A percentile compares a stretch with the other conserved stretches of the same genome.
Evolutionary conservation across 1,140 invertebrate species (phyloP).

Genomic region (Drosophila takahashii): DNA sequence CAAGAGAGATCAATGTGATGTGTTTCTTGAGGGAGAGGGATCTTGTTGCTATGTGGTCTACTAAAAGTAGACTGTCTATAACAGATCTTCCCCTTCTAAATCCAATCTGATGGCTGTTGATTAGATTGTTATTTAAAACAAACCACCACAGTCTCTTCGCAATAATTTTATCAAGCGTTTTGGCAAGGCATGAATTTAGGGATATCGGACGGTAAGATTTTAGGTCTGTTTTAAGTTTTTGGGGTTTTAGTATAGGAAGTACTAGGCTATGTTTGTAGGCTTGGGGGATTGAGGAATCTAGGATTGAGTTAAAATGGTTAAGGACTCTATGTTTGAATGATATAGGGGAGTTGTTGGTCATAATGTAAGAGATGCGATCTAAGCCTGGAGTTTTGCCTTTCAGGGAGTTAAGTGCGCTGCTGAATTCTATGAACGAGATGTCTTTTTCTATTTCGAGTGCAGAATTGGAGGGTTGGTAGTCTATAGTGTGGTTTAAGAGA

Average conservation of each 20-base stretch:
- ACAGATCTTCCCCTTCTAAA: not conserved
- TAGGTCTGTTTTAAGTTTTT: not conserved
- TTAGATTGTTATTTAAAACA: not conserved
- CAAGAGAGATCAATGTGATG: too few species aligned
- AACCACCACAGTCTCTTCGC: not conserved
- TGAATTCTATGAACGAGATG: not conserved
- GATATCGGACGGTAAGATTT: not conserved
- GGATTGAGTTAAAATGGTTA: not conserved
- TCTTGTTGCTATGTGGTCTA: too few species aligned
- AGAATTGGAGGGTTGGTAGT: not conserved
- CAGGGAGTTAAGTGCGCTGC: not conserved
- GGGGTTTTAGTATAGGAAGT: not conserved
- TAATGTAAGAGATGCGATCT: constrained; percentile 1
- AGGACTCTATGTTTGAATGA: not conserved
- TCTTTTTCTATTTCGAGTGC: not conserved
- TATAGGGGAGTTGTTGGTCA: constrained; percentile 1
- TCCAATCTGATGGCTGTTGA: not conserved
- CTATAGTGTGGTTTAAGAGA: not conserved
- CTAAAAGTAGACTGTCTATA: too few species aligned
- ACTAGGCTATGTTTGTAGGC: not conserved
- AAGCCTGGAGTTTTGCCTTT: not conserved
- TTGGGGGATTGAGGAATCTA: not conserved
- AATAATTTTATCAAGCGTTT: not conserved
- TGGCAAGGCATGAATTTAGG: not conserved
- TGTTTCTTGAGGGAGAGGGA: too few species aligned